A percentile compares a stretch with the other conserved stretches of the same genome.
Conservation (phyloP, 1,140 invertebrate genomes). For the Sycobia sp. region DNA sequence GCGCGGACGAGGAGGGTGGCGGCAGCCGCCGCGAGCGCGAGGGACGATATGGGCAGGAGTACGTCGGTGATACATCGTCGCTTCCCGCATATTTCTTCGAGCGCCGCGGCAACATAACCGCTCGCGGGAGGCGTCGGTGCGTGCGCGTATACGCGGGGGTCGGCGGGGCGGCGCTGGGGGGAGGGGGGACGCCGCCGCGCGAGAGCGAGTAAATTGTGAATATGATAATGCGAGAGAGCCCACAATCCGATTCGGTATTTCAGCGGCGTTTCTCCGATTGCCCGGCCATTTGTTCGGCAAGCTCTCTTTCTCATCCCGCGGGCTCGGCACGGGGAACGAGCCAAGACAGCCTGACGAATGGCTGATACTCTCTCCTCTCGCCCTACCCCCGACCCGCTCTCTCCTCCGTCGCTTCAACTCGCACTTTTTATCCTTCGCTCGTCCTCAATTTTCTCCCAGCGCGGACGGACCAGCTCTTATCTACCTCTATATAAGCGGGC, state of each 20-base stretch:
- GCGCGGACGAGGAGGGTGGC: not conserved
- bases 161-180: no score
- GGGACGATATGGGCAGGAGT: not conserved
- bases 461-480: not conserved
- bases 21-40: not conserved
- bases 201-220: constrained; percentile 55
- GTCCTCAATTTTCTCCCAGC: constrained; percentile 4
- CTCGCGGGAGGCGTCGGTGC: not conserved
- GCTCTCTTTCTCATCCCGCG: constrained; percentile 33
- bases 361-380: constrained; percentile 44
- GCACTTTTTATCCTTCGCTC: constrained; percentile 20
- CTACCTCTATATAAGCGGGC: not conserved
- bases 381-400: constrained; percentile 14
- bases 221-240: constrained; percentile 52
- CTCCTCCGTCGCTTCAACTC: not conserved
- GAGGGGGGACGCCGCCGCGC: no score
- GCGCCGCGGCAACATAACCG: no score
- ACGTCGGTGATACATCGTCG: constrained; percentile 27
- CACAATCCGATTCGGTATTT: constrained; percentile 58
- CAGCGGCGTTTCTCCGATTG: constrained; percentile 56
- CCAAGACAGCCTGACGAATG: constrained; percentile 54
- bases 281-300: constrained; percentile 55
- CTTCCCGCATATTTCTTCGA: no score
- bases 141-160: constrained; percentile 3
- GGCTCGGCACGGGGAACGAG: not conserved